These are phyloP conservation scores for Microcebus jonahi DNA, from an alignment of 2,113 vertebrate species.

Conservation along the genomic window DNA sequence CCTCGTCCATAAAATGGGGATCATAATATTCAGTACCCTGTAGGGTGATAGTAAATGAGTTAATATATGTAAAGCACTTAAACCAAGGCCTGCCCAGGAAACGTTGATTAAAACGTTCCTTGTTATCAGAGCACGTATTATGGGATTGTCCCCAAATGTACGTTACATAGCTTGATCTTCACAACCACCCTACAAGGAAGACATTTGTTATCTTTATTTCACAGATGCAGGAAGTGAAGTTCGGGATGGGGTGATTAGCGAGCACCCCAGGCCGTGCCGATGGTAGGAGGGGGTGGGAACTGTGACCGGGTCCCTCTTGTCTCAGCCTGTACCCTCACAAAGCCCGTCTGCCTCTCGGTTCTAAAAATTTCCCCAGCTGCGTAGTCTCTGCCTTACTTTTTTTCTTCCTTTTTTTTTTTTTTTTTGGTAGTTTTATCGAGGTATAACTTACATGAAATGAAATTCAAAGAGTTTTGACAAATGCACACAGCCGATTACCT, in stretches of 20 bases:
- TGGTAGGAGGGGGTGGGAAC: neutral
- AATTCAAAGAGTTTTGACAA: neutral
- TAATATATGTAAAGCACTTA: neutral
- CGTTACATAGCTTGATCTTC: neutral
- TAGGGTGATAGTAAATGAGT: neutral
- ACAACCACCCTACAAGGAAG: neutral
- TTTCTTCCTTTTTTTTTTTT: neutral
- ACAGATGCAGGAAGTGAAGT: neutral
- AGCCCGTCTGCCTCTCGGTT: neutral
- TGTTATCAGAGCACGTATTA: neutral
- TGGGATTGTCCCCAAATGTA: neutral
- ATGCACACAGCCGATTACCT: neutral
- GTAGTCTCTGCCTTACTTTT: neutral
- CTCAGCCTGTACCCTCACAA: neutral
- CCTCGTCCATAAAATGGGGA: neutral
- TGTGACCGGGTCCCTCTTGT: no score
- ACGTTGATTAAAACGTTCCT: neutral
- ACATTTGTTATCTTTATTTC: neutral
- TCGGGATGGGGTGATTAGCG: neutral
- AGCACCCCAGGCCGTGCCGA: accelerated
- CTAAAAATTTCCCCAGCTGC: neutral
- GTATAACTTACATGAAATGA: neutral
- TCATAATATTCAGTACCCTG: neutral
- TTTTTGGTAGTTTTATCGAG: neutral
- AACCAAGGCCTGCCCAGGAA: neutral